phyloP scores from a whole-genome alignment of 1,140 invertebrate species.

The Venustaconcha ellipsiformis region DNA sequence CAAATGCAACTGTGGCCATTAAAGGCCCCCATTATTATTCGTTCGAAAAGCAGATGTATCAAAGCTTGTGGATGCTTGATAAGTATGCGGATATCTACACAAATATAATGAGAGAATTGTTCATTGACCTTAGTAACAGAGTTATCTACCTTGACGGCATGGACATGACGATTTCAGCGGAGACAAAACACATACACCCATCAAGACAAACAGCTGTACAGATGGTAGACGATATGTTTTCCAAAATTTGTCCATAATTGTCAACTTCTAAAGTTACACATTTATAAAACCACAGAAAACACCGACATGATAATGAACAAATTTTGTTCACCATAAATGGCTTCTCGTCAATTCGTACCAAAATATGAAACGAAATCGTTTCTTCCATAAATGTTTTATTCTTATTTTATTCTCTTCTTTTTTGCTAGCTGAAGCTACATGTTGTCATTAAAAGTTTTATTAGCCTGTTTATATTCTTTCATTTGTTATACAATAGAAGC shows the following conservation, averaged over 20 bases:
- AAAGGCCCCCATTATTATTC: constrained; percentile 24
- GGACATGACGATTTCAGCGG: constrained; percentile 19
- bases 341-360: too few species aligned
- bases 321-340: too few species aligned
- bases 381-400: too few species aligned
- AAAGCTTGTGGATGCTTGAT: constrained; percentile 19
- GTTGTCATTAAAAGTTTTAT: too few species aligned
- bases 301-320: too few species aligned
- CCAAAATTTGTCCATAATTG: neutral
- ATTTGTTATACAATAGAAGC: too few species aligned
- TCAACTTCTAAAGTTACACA: too few species aligned
- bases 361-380: too few species aligned
- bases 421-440: too few species aligned
- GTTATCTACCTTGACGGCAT: constrained; percentile 13
- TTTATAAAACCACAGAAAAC: too few species aligned
- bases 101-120: constrained; percentile 8
- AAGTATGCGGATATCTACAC: constrained; percentile 11
- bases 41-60: constrained; percentile 15
- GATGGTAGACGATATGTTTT: neutral
- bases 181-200: constrained; percentile 23
- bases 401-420: too few species aligned
- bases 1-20: constrained; percentile 5
- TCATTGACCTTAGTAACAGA: constrained; percentile 16
- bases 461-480: too few species aligned
- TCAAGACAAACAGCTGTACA: constrained; percentile 3